Evolutionary conservation across 2,113 vertebrate species (phyloP).

Genomic region (Holacanthus passer): DNA sequence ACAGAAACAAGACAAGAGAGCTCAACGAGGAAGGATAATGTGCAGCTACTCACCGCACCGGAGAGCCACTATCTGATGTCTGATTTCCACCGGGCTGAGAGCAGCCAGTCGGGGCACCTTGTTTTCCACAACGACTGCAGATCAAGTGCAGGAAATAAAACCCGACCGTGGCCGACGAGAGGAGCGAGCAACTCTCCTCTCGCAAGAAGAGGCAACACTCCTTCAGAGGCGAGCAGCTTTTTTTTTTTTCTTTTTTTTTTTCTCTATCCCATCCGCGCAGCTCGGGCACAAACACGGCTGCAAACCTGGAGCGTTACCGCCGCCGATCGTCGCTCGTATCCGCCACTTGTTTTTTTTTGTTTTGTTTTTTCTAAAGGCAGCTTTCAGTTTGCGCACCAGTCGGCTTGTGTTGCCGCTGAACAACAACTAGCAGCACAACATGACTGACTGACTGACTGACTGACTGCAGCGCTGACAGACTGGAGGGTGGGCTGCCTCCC

Average conservation of each 20-base stretch:
- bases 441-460: constrained; percentile 49
- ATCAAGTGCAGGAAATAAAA: constrained; percentile 58
- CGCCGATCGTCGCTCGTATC: constrained; percentile 60
- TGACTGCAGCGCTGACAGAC: constrained; percentile 62
- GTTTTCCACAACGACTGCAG: constrained; percentile 37
- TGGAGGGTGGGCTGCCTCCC: constrained; percentile 16
- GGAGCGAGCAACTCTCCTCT: constrained; percentile 63
- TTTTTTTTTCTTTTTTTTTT: constrained; percentile 11
- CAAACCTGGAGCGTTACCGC: not conserved
- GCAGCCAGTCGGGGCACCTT: constrained; percentile 51
- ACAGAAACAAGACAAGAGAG: not conserved
- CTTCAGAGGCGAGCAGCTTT: constrained; percentile 28
- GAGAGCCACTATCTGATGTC: constrained; percentile 54
- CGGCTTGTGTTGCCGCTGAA: constrained; percentile 55
- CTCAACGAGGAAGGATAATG: constrained; percentile 33
- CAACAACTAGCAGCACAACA: constrained; percentile 73
- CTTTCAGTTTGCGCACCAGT: constrained; percentile 71
- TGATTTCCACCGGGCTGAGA: constrained; percentile 37
- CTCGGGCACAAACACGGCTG: constrained; percentile 21
- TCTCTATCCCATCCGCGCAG: constrained; percentile 41
- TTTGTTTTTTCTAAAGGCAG: too few species aligned
- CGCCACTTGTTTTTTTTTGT: too few species aligned
- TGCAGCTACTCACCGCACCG: constrained; percentile 70
- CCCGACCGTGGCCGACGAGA: constrained; percentile 48
- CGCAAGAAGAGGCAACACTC: constrained; percentile 47